Percentiles rank a stretch among this genome's conserved stretches.
Conservation (phyloP, 1,140 invertebrate genomes). For the Ceratina calcarata region DNA sequence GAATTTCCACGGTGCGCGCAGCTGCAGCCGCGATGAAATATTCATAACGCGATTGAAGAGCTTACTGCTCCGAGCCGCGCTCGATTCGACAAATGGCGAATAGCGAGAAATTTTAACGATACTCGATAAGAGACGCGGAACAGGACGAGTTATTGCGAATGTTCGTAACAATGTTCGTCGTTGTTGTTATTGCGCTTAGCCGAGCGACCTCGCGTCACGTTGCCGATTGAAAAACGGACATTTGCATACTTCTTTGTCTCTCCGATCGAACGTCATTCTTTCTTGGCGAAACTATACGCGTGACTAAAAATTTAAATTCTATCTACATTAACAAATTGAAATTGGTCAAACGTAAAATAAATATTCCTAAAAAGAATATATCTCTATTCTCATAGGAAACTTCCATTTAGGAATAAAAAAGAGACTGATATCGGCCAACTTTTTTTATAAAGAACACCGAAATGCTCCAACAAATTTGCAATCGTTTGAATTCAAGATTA, state of each 20-base stretch:
- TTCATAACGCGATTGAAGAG: conserved; percentile 53
- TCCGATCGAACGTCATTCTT: conserved; percentile 6
- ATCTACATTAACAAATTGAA: too few relatives aligned
- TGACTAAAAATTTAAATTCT: too few relatives aligned
- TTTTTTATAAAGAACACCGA: too few relatives aligned
- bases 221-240: neutral
- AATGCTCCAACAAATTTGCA: too few relatives aligned
- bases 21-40: conserved; percentile 36
- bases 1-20: conserved; percentile 30
- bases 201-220: neutral
- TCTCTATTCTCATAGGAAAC: too few relatives aligned
- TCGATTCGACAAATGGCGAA: conserved; percentile 28
- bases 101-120: conserved; percentile 30
- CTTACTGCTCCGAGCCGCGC: conserved; percentile 17
- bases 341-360: too few relatives aligned
- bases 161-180: neutral
- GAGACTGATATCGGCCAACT: too few relatives aligned
- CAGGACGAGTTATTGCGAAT: conserved; percentile 8
- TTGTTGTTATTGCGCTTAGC: neutral
- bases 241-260: conserved; percentile 28
- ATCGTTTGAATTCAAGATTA: too few relatives aligned
- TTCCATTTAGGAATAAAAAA: too few relatives aligned
- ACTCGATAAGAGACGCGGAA: conserved; percentile 8
- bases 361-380: too few relatives aligned
- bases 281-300: too few relatives aligned